Percentiles rank a stretch among this genome's conserved stretches.
Evolutionary conservation across 2,797 vertebrate species (phyloP).

Genomic region (Eutrigla gurnardus): DNA sequence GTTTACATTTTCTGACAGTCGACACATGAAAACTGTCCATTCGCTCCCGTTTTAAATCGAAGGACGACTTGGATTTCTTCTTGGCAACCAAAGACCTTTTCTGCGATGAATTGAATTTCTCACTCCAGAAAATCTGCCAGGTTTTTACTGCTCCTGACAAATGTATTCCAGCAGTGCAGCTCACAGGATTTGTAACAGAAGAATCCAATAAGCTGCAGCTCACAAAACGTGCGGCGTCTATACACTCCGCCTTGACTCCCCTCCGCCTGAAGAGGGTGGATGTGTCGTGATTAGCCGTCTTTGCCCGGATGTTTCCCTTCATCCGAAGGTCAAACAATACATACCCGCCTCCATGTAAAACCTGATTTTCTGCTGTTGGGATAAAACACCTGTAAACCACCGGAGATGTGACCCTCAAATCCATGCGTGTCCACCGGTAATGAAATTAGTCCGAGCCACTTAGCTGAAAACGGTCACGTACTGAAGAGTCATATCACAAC

Average conservation of each 20-base stretch:
- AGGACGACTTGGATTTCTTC: not conserved
- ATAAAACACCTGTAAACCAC: constrained; percentile 4
- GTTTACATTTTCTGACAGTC: constrained; percentile 3
- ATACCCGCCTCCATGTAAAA: not conserved
- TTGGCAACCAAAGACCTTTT: not conserved
- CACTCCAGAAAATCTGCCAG: constrained; percentile 5
- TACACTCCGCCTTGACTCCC: constrained; percentile 11
- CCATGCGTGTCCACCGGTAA: constrained; percentile 28
- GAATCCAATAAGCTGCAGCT: constrained; percentile 37
- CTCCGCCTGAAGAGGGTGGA: constrained; percentile 11
- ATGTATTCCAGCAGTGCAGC: constrained; percentile 36
- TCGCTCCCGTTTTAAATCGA: constrained; percentile 1
- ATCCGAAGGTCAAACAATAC: constrained; percentile 43
- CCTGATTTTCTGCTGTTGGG: constrained; percentile 1
- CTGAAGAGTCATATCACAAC: constrained; percentile 16
- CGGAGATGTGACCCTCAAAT: constrained; percentile 27
- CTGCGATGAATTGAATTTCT: constrained; percentile 28
- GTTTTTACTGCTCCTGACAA: constrained; percentile 15
- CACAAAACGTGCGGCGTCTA: constrained; percentile 24
- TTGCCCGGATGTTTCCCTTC: not conserved
- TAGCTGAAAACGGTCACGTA: constrained; percentile 17
- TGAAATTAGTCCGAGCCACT: constrained; percentile 28
- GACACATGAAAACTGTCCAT: not conserved
- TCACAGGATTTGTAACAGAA: constrained; percentile 50
- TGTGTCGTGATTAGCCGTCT: constrained; percentile 13